phyloP scores from a whole-genome alignment of 1,140 invertebrate species.

The Vanessa tameamea region DNA sequence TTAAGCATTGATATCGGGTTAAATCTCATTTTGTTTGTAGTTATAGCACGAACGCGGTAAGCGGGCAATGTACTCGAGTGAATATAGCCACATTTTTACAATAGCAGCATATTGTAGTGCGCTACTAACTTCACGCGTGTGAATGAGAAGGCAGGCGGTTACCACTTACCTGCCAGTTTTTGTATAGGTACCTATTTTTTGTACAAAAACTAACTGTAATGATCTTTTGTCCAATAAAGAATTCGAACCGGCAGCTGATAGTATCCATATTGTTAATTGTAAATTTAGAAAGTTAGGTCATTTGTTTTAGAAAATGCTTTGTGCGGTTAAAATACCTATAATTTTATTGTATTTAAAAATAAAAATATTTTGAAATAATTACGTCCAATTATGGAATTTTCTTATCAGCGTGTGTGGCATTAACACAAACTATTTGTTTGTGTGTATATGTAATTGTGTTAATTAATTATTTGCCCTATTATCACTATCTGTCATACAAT shows the following conservation, averaged over 20 bases:
- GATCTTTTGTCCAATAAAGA: slow-evolving; percentile 45
- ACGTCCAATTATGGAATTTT: neutral
- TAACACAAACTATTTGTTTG: neutral
- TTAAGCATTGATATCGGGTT: slow-evolving; percentile 59
- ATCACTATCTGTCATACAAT: neutral
- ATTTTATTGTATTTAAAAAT: neutral
- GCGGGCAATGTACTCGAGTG: neutral
- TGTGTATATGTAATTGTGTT: neutral
- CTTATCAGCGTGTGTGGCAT: neutral
- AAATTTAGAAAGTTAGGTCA: slow-evolving; percentile 25
- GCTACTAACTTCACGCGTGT: slow-evolving; percentile 49
- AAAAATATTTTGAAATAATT: neutral
- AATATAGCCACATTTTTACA: slow-evolving; percentile 20
- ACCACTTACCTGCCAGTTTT: slow-evolving; percentile 43
- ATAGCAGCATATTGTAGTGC: slow-evolving; percentile 4
- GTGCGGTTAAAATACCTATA: neutral
- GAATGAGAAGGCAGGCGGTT: slow-evolving; percentile 35
- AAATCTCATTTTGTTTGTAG: slow-evolving; percentile 58
- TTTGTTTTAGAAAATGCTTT: neutral
- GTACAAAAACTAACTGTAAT: slow-evolving; percentile 40
- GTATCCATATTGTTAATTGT: slow-evolving; percentile 15
- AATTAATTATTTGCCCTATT: slow-evolving; percentile 13
- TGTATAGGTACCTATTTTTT: slow-evolving; percentile 25
- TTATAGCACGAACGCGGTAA: slow-evolving; percentile 56
- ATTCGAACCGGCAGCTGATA: slow-evolving; percentile 17